phyloP scores from a whole-genome alignment of 2,888 invertebrate genomes.

The Venusia cambrica region DNA sequence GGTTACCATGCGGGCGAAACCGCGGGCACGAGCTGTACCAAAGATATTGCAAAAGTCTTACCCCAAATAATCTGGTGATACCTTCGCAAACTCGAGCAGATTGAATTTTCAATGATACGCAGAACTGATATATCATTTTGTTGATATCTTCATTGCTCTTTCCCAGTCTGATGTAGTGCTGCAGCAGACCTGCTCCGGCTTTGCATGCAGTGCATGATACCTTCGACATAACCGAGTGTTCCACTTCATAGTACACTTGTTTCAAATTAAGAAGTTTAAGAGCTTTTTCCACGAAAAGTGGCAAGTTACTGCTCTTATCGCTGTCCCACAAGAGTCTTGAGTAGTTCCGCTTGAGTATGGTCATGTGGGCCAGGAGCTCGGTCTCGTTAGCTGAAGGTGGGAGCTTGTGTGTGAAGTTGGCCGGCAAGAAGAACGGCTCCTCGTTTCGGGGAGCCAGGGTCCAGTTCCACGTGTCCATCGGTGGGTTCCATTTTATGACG shows the following conservation, averaged over 20 bases:
- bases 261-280: constrained; percentile 90
- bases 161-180: constrained; percentile 92
- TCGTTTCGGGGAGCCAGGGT: constrained; percentile 58
- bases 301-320: constrained; percentile 86
- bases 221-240: constrained; percentile 94
- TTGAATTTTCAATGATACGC: constrained; percentile 93
- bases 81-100: constrained; percentile 94
- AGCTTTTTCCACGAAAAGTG: constrained; percentile 91
- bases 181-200: constrained; percentile 91
- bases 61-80: constrained; percentile 90
- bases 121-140: constrained; percentile 91
- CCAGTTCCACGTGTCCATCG: constrained; percentile 74
- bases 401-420: constrained; percentile 71
- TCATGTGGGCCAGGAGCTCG: constrained; percentile 69
- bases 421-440: constrained; percentile 66
- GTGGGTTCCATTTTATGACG: constrained; percentile 72
- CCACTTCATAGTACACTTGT: constrained; percentile 91
- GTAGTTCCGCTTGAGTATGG: constrained; percentile 67
- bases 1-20: too few relatives aligned
- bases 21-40: too few relatives aligned
- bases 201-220: constrained; percentile 95
- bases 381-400: constrained; percentile 76
- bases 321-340: constrained; percentile 87
- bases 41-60: constrained; percentile 62
- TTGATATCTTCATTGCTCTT: constrained; percentile 93